Base-by-base conservation (phyloP, 35 echinoderm and acorn worm genomes). In the Lytechinus variegatus region DNA sequence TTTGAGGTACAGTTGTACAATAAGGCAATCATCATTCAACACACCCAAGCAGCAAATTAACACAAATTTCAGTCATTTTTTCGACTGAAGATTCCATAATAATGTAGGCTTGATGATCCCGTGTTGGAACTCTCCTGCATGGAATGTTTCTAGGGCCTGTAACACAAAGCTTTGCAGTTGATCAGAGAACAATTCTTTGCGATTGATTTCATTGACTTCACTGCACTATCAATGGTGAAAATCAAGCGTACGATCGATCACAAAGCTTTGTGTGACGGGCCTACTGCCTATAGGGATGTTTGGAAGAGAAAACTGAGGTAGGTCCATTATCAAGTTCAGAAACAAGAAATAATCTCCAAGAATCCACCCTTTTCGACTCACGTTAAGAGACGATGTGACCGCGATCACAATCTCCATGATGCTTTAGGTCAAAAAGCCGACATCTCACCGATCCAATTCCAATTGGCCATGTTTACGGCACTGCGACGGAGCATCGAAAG, bases 221-320 rank as follows among this genome's bases (percentile, higher is more conserved):
- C 0, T 44, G 33, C 2, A 44, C 33, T 44, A 44, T 2, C 33
- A 44, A 44, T 44, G 33, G 33, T 44, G 33, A 44, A 44, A 44
- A 44, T 44, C 33, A 44, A 44, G 33, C 33, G 33, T 44, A 44
- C 33, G 33, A 44, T 44, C 33, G 2, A 44, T 44, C 33, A 0
- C 33, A 2, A 44, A 44, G 33, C 33, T 44, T 44, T 44, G 33
- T 44, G 33, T 44, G 0, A 44, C 33, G 33, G n/a, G 92, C 56
- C 52, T 55, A 93, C 92, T 57, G 54, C 92, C 53, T 54, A 90
- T 9, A 54, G 88, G 88, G 92, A 53, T 28, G 27, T 93, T 93
- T 93, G 92, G 92, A 93, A 93, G 92, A 93, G 92, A 93, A 55
- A 55, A 93, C 54, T 93, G 92, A 93, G 92, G 92, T 93, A 93